Percentiles rank a stretch among this genome's conserved stretches.
Evolutionary conservation across 2,113 vertebrate species (phyloP).

Genomic region (Syngnathus typhle): DNA sequence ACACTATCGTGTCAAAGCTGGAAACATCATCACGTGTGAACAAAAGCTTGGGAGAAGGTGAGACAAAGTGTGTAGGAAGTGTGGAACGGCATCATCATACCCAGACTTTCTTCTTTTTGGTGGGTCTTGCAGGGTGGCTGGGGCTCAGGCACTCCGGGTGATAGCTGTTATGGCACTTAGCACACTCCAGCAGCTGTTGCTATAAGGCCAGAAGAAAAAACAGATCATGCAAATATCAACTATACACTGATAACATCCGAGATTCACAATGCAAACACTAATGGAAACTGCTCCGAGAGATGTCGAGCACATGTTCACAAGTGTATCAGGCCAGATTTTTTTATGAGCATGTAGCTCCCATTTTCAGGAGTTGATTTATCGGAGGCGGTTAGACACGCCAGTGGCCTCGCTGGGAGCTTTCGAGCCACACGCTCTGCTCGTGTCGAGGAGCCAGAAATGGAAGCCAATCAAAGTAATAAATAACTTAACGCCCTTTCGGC

Average conservation of each 20-base stretch:
- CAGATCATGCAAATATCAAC: constrained; percentile 15
- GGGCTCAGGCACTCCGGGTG: constrained; percentile 99
- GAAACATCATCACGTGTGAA: constrained; percentile 15
- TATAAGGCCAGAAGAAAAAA: constrained; percentile 20
- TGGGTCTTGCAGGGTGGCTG: constrained; percentile 95
- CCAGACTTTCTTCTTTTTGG: constrained; percentile 98
- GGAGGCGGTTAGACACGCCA: constrained; percentile 1
- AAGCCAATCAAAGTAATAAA: constrained; percentile 14
- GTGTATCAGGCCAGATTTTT: constrained; percentile 1
- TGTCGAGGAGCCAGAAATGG: constrained; percentile 4
- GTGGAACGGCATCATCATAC: constrained; percentile 60
- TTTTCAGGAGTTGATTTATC: constrained; percentile 12
- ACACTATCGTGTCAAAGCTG: constrained; percentile 2
- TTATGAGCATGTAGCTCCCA: constrained; percentile 6
- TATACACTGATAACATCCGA: background rate
- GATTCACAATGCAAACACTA: background rate
- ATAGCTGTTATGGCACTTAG: constrained; percentile 99
- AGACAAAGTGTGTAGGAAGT: constrained; percentile 1
- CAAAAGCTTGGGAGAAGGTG: constrained; percentile 8
- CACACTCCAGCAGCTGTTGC: constrained; percentile 92
- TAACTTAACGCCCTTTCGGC: background rate
- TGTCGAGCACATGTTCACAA: background rate
- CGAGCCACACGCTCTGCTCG: constrained; percentile 6
- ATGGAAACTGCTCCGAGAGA: constrained; percentile 2
- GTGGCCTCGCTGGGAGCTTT: constrained; percentile 8